Percentiles rank a stretch among this genome's conserved stretches.
Conservation (phyloP, 2,113 vertebrate species). For the Tamias sibiricus region DNA sequence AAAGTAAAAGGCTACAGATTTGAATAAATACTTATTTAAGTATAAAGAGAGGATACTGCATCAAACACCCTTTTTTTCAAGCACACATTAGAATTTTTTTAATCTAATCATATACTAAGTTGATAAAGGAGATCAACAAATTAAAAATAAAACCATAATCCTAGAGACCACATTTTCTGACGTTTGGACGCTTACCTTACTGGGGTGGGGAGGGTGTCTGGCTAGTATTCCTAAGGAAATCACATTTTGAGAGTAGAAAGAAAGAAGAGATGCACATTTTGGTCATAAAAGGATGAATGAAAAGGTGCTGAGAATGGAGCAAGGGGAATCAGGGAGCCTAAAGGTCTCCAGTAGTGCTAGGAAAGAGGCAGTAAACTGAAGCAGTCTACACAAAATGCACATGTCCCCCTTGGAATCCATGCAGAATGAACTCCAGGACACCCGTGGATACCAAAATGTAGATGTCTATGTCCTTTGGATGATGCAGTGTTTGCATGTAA, state of each 20-base stretch:
- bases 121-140: conserved; percentile 7
- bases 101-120: background rate
- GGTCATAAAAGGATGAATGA: background rate
- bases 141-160: background rate
- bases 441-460: background rate
- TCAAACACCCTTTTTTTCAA: background rate
- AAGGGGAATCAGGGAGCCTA: background rate
- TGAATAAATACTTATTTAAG: background rate
- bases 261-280: background rate
- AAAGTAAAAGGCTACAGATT: background rate
- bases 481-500: background rate
- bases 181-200: background rate
- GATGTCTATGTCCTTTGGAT: no score
- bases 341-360: background rate
- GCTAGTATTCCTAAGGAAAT: background rate
- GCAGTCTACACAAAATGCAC: background rate
- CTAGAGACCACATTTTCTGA: background rate
- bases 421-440: background rate
- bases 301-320: background rate
- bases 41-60: background rate
- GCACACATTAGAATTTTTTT: background rate
- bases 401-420: background rate
- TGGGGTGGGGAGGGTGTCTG: background rate
- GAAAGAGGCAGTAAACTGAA: background rate
- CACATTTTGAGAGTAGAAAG: background rate